phyloP scores from a whole-genome alignment of 2,113 vertebrate genomes.

The Capreolus pygargus region DNA sequence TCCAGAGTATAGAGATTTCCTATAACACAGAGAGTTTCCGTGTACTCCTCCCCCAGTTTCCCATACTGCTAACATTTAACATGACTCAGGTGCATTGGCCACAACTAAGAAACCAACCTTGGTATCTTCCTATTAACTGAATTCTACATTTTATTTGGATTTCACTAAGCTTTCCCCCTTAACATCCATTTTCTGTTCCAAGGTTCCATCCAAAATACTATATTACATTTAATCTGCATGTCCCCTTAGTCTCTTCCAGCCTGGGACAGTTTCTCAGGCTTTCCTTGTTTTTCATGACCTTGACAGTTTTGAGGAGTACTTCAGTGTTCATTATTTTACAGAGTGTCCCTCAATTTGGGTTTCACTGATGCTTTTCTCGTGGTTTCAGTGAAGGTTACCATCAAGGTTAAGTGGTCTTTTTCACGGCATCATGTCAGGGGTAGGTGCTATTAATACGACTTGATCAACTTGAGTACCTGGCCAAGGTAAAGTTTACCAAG shows the following conservation, averaged over 20 bases:
- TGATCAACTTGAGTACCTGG: background rate
- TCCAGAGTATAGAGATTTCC: background rate
- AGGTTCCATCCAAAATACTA: background rate
- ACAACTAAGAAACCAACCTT: background rate
- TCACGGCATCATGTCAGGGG: background rate
- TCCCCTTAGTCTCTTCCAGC: background rate
- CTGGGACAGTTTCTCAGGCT: background rate
- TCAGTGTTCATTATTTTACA: background rate
- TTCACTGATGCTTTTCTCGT: background rate
- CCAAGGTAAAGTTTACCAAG: background rate
- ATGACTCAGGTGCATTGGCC: background rate
- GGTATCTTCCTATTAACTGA: background rate
- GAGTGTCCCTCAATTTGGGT: background rate
- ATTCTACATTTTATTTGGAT: background rate
- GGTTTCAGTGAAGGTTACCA: background rate
- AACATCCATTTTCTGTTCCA: background rate
- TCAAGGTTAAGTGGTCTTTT: background rate
- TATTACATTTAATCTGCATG: background rate
- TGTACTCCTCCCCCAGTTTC: background rate
- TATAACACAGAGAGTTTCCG: background rate
- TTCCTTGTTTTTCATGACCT: background rate
- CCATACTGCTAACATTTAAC: background rate
- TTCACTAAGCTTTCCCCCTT: background rate
- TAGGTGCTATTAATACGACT: background rate
- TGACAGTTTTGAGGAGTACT: background rate